Evolutionary conservation across 2,888 invertebrate species (phyloP), one percentile per base, ranked within the genome.

Genomic region (Dysmachus trigonus): DNA sequence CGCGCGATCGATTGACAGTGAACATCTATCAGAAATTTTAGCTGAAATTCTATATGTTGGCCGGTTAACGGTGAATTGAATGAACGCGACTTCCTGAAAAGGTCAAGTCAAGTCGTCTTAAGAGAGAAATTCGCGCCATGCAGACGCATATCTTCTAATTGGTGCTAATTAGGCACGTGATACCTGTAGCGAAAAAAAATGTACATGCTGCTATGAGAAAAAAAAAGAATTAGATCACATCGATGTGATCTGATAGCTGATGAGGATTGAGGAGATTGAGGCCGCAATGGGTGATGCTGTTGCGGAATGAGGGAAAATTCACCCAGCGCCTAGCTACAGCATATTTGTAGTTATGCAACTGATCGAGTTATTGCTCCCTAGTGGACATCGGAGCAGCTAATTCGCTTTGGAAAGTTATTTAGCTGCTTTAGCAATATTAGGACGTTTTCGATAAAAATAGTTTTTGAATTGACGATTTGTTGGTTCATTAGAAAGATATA

Each of bases 1-100:
- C 38, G 35, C 38, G 35, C 33, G 79, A 77, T 41, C 53, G 81
- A 53, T 33, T 81, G 81, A 81, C 81, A 62, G 81, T 33, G 62
- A 53, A 81, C 81, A 81, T 81, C 79, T 79, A 81, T 81, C 30
- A 81, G 81, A 81, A 31, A 81, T 81, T 79, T 79, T 79, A 41
- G 31, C 47, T 76, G 51, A 79, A 79, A 79, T 62, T 62, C 53
- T 81, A 31, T 62, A 81, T 62, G 81, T 31, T 47, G 53, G 62
- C 33, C 30, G 13, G 30, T 8, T 31, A 81, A 62, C 62, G 81
- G 53, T 31, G 53, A 33, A 81, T 51, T 51, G 33, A 33, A 22
- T 2, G 33, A 33, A 22, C 1, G 18, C 53, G 73, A 62, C 30
- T 81, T 81, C 81, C 81, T 81, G 81, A 81, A 81, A 53, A 62